Base-by-base conservation (phyloP, 2,797 vertebrate genomes). In the Esox masquinongy region DNA sequence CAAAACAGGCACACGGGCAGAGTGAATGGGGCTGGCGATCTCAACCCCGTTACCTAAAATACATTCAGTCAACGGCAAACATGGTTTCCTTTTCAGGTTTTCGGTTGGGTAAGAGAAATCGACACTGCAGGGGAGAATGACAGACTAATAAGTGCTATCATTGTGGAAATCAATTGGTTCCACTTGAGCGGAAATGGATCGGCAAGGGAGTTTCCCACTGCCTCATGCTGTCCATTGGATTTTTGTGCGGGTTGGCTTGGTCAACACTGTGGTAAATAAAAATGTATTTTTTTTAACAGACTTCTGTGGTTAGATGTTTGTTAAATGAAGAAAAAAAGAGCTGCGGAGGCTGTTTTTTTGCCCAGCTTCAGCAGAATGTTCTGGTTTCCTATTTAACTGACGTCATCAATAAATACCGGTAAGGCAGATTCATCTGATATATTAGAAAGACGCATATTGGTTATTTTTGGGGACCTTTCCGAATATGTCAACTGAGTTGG, bases 1-100 rank as follows among this genome's bases (percentile, higher is more conserved):
- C 81, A 39, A 88, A 85, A 78, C 82, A 36, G 1, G 39, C 75
- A 56, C 51, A 71, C 22, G 76, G 5, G 43, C 70, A 34, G 68
- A 80, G 67, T 74, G 79, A n/a, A 75, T 73, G 71, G 19, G 34
- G 70, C 59, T 68, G 34, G 26, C 69, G 80, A 83, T 80, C 76
- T 31, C 53, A 64, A 50, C 19, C 15, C 70, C 36, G 19, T 64
- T n/a, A 51, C 16, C 15, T 8, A 24, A 66, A 63, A 50, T 29
- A 26, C 63, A 76, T 56, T 59, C 72, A 70, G 64, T 78, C 43
- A 70, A 71, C 49, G 29, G 70, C 43, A 22, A 56, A 22, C 70
- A 11, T 53, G 66, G 36, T 39, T 39, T 39, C 36, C 5, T 39
- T 1, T 8, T 39, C 36, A 39, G 36, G 4, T 0, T 84, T 83